Base-by-base conservation (phyloP, 2,888 invertebrate species). In the Aphodius granarius region DNA sequence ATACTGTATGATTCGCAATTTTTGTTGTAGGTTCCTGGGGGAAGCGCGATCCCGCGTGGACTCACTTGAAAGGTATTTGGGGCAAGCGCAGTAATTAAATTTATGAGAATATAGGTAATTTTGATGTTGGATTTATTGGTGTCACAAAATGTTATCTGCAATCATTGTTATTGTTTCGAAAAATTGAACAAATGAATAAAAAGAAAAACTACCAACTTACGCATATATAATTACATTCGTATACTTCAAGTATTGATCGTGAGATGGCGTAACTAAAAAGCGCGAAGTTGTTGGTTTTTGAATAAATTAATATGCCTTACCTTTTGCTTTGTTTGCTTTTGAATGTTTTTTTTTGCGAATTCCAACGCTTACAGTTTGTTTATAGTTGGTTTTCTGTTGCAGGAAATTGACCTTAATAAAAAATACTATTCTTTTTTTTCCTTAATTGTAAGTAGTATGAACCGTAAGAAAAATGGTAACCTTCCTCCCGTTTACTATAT, bases 51-150 rank as follows among this genome's bases (percentile, higher is more conserved):
- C 93, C 93, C 13, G 93, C 92, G 85, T 94, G 94, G 94, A 93
- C 92, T 85, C 94, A 94, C 86, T 88, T 94, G 81, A 92, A 93
- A 87, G 94, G 94, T 77, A 91, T 94, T 87, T 94, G 94, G 94
- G 94, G 94, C 82, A 94, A 94, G 86, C 90, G 94, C 77, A 86
- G 86, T 68, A 68, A 20, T 68, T 68, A 68, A 22, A 68, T 68
- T 68, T 5, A 21, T 68, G 68, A 68, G 22, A 68, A 21, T 68
- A 68, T 68, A 68, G 68, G 68, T 68, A 68, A 68, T 68, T 68
- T 68, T 21, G 22, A 68, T 20, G 22, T 20, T 68, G 22, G 13
- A 68, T 20, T 68, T 20, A 22, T 20, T 22, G 68, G 20, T 20
- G 68, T 19, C 68, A 5, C 65, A 65, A 65, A 19, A 65, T 15